Evolutionary conservation across 2,888 invertebrate species (phyloP), one percentile per base, ranked within the genome.

Genomic region (Chymomyza amoena): DNA sequence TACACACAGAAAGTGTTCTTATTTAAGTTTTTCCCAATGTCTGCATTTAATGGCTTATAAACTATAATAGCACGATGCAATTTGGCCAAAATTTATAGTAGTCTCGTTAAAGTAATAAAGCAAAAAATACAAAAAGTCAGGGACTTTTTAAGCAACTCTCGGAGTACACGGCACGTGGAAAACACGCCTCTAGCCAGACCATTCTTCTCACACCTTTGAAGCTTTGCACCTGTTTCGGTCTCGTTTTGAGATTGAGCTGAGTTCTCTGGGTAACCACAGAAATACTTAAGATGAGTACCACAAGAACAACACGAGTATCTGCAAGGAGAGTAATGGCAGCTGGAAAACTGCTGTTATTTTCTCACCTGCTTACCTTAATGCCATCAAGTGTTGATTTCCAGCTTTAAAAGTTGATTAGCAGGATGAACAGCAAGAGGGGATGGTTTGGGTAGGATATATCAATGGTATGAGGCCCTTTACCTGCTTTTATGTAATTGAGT

Each of bases 381-480:
- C 13, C n/a, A 28, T n/a, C 28, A 69, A 65, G 51, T 69, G 69
- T 59, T 67, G 64, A 50, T 32, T 25, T 54, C 18, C 2, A 45
- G 32, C 54, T 50, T 60, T 54, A 61, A n/a, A 32, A 52, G 50
- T 52, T 50, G 13, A 52, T 67, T 52, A 25, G 39, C 39, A 13
- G 39, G 4, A 13, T 54, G 7, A 57, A 57, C 28, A 57, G 28
- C 9, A 16, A 16, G 18, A 18, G 18, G 54, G 16, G 51, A 51
- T 15, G 51, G 15, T 20, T 20, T 20, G 54, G 20, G 51, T 2
- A 54, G 20, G n/a, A 10, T 18, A 18, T 18, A 16, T 18, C 20
- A 20, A n/a, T 54, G 18, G 54, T 54, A 18, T 9, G 15, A 54
- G 3, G 7, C 52, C 54, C 15, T 54, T 54, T 18, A 54, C 7